phyloP scores from a whole-genome alignment of 1,140 invertebrate genomes.

The Acromyrmex heyeri region DNA sequence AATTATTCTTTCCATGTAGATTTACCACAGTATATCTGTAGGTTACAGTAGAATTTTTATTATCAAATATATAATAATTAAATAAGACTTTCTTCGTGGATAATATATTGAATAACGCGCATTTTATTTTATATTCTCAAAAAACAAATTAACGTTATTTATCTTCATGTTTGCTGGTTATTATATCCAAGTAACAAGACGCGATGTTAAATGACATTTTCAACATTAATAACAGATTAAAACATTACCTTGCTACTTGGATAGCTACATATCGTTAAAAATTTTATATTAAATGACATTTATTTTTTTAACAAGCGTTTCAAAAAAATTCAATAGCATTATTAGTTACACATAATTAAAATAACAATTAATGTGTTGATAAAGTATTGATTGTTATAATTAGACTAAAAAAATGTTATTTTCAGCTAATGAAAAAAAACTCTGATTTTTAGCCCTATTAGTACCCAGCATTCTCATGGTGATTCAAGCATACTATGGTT shows the following conservation, averaged over 20 bases:
- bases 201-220: no score
- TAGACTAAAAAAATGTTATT: not conserved
- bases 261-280: not conserved
- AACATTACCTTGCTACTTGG: no score
- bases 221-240: no score
- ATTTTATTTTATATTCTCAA: not conserved
- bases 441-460: slow-evolving; percentile 87
- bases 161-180: no score
- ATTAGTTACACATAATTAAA: not conserved
- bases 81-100: not conserved
- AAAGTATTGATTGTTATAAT: not conserved
- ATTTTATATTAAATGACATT: not conserved
- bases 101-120: not conserved
- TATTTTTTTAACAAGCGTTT: not conserved
- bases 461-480: slow-evolving; percentile 90
- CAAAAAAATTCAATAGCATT: not conserved
- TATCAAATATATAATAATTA: not conserved
- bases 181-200: no score
- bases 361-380: not conserved
- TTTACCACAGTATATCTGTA: no score
- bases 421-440: not conserved
- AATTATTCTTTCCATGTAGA: no score
- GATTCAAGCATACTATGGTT: slow-evolving; percentile 90
- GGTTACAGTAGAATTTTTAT: not conserved
- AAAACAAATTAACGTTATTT: no score